These are phyloP conservation scores for Nestor notabilis DNA, from an alignment of 2,113 vertebrate species.

Conservation along the genomic window DNA sequence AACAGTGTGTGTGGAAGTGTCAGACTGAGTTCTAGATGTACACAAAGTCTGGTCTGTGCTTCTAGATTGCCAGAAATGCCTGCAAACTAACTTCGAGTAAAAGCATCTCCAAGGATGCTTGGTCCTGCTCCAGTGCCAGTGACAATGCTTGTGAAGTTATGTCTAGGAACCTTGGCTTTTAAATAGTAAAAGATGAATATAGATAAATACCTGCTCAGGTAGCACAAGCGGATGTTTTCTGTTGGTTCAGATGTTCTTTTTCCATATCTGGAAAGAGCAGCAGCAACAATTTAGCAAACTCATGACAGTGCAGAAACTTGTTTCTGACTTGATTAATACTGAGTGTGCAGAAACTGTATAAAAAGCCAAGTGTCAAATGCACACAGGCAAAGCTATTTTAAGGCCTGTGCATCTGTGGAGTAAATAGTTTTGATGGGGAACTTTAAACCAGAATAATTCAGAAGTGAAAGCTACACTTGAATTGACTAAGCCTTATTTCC, in stretches of 20 bases:
- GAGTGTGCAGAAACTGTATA: background rate
- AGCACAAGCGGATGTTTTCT: background rate
- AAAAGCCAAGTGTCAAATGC: background rate
- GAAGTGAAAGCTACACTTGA: background rate
- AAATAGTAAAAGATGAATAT: background rate
- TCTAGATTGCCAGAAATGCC: background rate
- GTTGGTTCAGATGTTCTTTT: background rate
- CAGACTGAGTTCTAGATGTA: background rate
- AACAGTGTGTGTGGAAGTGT: background rate
- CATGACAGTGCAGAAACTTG: background rate
- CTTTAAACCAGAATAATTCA: background rate
- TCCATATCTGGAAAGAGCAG: slow-evolving; percentile 42
- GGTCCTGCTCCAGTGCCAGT: background rate
- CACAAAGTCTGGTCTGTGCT: background rate
- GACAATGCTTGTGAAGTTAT: background rate
- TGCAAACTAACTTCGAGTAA: background rate
- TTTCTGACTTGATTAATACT: background rate
- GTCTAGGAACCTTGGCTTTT: background rate
- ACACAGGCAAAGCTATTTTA: background rate
- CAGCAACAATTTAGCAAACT: background rate
- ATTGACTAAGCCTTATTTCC: background rate
- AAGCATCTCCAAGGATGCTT: background rate
- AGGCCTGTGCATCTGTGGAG: background rate
- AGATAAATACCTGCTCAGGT: slow-evolving; percentile 36
- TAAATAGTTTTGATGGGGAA: background rate